Percentiles rank a stretch among this genome's conserved stretches.
These are phyloP conservation scores for Dynastes grantii DNA, from an alignment of 2,888 invertebrate genomes.

Conservation along the genomic window DNA sequence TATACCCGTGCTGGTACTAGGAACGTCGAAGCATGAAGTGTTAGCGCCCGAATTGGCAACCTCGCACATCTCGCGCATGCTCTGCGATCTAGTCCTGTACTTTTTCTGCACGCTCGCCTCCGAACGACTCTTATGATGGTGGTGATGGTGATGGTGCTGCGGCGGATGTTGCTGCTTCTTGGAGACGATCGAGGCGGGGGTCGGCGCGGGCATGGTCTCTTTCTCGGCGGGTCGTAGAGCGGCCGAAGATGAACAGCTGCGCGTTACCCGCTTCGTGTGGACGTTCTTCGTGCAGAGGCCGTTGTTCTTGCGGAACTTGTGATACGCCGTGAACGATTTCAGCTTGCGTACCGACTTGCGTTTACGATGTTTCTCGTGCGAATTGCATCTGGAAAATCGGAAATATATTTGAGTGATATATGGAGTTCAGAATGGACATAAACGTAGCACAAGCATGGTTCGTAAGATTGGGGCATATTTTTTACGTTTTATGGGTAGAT, in stretches of 20 bases:
- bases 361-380: slow-evolving; percentile 52
- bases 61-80: slow-evolving; percentile 62
- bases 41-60: slow-evolving; percentile 63
- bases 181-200: no score
- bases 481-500: no score
- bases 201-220: neutral
- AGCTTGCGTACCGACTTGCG: slow-evolving; percentile 57
- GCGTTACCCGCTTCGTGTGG: slow-evolving; percentile 35
- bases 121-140: slow-evolving; percentile 33
- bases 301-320: slow-evolving; percentile 59
- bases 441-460: no score
- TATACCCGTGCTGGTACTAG: slow-evolving; percentile 79
- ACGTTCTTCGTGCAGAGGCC: slow-evolving; percentile 56
- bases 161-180: slow-evolving; percentile 23
- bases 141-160: slow-evolving; percentile 5
- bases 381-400: slow-evolving; percentile 57
- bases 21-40: slow-evolving; percentile 73
- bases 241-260: slow-evolving; percentile 42
- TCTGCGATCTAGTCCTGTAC: slow-evolving; percentile 63
- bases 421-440: no score
- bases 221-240: neutral
- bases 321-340: slow-evolving; percentile 58
- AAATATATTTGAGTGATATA: no score
- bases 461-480: no score
- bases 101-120: slow-evolving; percentile 57